phyloP scores from a whole-genome alignment of 2,888 invertebrate species.

The Thecocarcelia acutangulata region DNA sequence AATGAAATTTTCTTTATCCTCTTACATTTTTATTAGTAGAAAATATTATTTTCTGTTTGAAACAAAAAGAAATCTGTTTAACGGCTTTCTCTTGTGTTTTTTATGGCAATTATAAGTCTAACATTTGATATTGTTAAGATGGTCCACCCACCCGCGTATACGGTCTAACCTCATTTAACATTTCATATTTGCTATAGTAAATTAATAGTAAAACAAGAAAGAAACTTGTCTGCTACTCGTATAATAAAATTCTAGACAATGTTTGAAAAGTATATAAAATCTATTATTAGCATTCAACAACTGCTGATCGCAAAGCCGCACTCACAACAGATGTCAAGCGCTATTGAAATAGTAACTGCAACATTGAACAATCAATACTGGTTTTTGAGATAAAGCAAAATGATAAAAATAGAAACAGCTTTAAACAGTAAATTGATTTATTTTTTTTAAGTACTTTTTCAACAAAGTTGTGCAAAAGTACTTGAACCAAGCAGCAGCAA shows the following conservation, averaged over 20 bases:
- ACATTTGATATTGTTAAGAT: neutral
- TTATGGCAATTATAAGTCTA: neutral
- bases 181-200: conserved; percentile 1
- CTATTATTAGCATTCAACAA: conserved; percentile 25
- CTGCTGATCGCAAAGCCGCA: conserved; percentile 29
- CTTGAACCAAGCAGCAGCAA: neutral
- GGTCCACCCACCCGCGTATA: conserved; percentile 13
- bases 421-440: conserved; percentile 10
- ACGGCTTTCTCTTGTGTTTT: conserved; percentile 2
- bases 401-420: conserved; percentile 11
- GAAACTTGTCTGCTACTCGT: conserved; percentile 11
- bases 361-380: conserved; percentile 33
- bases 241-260: conserved; percentile 38
- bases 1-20: neutral
- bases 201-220: neutral
- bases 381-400: conserved; percentile 17
- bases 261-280: conserved; percentile 28
- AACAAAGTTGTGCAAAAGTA: neutral
- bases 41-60: neutral
- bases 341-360: conserved; percentile 7
- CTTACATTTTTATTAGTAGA: neutral
- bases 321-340: conserved; percentile 15
- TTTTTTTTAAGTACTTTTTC: neutral
- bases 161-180: neutral
- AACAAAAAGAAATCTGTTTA: neutral